Conservation (phyloP, 1,140 invertebrate genomes). For the Drosophila ironensis region DNA sequence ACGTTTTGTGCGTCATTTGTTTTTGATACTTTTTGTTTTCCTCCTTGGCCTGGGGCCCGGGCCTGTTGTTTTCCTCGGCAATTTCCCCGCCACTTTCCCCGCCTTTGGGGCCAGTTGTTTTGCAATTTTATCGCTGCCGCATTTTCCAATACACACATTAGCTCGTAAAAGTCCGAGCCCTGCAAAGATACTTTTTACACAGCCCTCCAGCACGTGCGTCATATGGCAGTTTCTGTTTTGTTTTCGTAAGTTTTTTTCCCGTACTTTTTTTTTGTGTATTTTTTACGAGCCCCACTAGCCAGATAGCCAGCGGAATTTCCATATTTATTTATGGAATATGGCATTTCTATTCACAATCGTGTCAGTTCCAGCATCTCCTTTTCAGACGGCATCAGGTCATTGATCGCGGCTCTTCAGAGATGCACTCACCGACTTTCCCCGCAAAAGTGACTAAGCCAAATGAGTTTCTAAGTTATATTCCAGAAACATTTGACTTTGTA, state of each 20-base stretch:
- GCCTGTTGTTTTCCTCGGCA: constrained; percentile 1
- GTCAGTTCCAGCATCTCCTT: not conserved
- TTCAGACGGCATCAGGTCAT: constrained; percentile 20
- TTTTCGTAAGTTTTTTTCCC: not conserved
- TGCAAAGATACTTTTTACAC: constrained; percentile 9
- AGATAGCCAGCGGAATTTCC: constrained; percentile 2
- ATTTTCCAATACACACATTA: constrained; percentile 29
- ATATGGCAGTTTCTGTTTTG: constrained; percentile 8
- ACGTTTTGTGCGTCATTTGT: constrained; percentile 68
- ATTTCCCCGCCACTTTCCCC: constrained; percentile 23
- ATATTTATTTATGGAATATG: constrained; percentile 14
- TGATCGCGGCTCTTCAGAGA: constrained; percentile 9
- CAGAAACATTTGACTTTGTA: constrained; percentile 3
- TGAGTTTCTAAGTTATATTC: not conserved
- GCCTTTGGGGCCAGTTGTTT: constrained; percentile 30
- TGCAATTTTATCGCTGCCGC: constrained; percentile 54
- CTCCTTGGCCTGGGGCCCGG: not conserved
- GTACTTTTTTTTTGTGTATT: constrained; percentile 1
- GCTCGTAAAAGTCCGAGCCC: constrained; percentile 39
- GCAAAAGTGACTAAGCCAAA: constrained; percentile 29
- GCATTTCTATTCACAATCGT: constrained; percentile 15
- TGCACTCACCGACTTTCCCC: constrained; percentile 25
- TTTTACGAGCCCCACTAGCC: too few relatives aligned
- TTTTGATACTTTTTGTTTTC: constrained; percentile 4
- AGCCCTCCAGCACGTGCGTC: constrained; percentile 23